phyloP scores from a whole-genome alignment of 1,140 invertebrate genomes.

The Ceratoteleas bidentatus region DNA sequence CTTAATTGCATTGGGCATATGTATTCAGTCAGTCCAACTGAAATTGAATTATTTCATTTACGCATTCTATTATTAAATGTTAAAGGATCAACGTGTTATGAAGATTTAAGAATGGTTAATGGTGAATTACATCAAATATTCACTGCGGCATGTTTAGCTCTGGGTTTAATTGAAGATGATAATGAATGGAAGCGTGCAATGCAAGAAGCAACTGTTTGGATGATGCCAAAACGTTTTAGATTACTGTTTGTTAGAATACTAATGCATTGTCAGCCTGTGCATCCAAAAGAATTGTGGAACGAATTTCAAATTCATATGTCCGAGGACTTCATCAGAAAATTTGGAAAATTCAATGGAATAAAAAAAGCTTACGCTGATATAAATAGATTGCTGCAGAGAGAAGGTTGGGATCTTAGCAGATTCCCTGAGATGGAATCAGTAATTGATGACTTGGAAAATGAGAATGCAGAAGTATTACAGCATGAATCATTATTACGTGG shows the following conservation, averaged over 20 bases:
- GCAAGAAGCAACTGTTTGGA: conserved; percentile 38
- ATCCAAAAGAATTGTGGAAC: conserved; percentile 35
- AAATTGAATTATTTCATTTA: conserved; percentile 25
- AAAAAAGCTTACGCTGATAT: too few relatives aligned
- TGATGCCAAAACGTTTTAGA: conserved; percentile 35
- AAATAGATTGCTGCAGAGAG: too few relatives aligned
- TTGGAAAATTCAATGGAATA: too few relatives aligned
- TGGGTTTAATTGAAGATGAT: conserved; percentile 42
- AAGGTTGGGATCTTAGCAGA: too few relatives aligned
- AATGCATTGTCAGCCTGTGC: conserved; percentile 35
- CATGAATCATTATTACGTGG: too few relatives aligned
- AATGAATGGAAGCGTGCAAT: conserved; percentile 37
- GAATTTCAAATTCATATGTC: conserved; percentile 36
- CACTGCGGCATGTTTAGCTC: conserved; percentile 17
- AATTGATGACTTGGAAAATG: too few relatives aligned
- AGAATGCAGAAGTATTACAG: too few relatives aligned
- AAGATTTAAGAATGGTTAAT: conserved; percentile 30
- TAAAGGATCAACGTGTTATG: conserved; percentile 30
- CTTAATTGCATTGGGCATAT: conserved; percentile 14
- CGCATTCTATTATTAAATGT: conserved; percentile 29
- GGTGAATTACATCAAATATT: conserved; percentile 20
- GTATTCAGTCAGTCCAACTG: conserved; percentile 20
- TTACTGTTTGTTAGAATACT: conserved; percentile 42
- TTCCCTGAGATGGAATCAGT: too few relatives aligned
- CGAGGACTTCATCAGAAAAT: too few relatives aligned